Evolutionary conservation across 2,888 invertebrate genomes (phyloP).

Genomic region (Pristionchus mayeri): DNA sequence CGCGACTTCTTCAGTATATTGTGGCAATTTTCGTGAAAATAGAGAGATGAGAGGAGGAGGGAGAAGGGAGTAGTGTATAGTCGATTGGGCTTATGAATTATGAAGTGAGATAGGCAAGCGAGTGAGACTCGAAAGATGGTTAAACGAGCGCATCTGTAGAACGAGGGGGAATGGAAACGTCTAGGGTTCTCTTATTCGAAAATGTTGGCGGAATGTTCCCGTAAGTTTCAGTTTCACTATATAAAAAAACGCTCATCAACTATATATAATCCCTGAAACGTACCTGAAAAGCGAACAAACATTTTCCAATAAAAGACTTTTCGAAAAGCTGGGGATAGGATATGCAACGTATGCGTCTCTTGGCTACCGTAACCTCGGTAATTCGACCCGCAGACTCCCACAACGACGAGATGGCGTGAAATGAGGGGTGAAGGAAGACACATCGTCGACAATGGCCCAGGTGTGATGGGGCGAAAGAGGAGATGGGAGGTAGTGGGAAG

Average conservation of each 20-base stretch:
- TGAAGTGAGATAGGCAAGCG: neutral
- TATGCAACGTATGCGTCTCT: neutral
- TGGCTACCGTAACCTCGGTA: neutral
- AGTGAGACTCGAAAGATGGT: neutral
- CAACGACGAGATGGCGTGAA: slow-evolving; percentile 4
- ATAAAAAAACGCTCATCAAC: too few species aligned
- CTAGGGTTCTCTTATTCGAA: too few species aligned
- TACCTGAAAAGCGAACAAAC: too few species aligned
- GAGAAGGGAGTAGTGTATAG: neutral
- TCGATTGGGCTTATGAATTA: slow-evolving; percentile 45
- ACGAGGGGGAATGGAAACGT: neutral
- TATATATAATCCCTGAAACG: too few species aligned
- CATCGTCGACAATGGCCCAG: too few species aligned
- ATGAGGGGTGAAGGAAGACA: neutral
- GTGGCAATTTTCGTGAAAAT: slow-evolving; percentile 15
- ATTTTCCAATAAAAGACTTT: too few species aligned
- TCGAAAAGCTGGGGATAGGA: too few species aligned
- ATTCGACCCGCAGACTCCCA: slow-evolving; percentile 9
- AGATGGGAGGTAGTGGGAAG: slow-evolving; percentile 41
- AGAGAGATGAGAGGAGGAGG: neutral
- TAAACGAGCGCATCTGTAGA: neutral
- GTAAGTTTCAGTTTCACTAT: too few species aligned
- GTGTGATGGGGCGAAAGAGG: slow-evolving; percentile 6
- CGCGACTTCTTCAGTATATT: neutral
- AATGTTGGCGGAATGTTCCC: too few species aligned